Percentiles rank a stretch among this genome's conserved stretches.
These are phyloP conservation scores for Lysiphlebus fabarum DNA, from an alignment of 1,140 invertebrate genomes.

Conservation along the genomic window DNA sequence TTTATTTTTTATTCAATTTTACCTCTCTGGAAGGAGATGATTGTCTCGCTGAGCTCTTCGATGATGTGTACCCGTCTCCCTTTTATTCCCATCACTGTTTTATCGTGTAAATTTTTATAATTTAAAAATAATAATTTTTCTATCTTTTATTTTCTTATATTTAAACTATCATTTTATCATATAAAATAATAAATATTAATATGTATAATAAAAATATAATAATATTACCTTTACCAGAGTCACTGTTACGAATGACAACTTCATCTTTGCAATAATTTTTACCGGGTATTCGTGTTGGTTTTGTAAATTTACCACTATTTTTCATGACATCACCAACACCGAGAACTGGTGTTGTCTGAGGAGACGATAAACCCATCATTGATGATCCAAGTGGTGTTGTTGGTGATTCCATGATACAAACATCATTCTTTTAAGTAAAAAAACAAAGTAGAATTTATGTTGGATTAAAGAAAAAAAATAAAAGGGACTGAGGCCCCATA, in stretches of 20 bases:
- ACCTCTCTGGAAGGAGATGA: constrained; percentile 98
- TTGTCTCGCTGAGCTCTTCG: constrained; percentile 94
- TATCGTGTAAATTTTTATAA: constrained; percentile 46
- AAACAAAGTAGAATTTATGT: neutral
- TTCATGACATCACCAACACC: constrained; percentile 80
- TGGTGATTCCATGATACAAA: constrained; percentile 41
- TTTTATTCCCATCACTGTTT: constrained; percentile 96
- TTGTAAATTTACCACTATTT: constrained; percentile 81
- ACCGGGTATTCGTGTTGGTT: constrained; percentile 84
- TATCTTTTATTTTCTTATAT: constrained; percentile 13
- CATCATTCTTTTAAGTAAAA: constrained; percentile 29
- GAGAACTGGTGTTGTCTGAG: constrained; percentile 60
- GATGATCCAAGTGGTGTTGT: constrained; percentile 38
- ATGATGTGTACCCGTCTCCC: constrained; percentile 95
- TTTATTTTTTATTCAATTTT: constrained; percentile 49
- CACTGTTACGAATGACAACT: constrained; percentile 88
- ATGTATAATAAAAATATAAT: constrained; percentile 17
- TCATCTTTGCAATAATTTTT: constrained; percentile 92
- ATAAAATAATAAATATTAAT: constrained; percentile 7
- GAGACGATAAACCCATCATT: constrained; percentile 39
- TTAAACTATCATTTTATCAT: constrained; percentile 6
- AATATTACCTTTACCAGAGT: constrained; percentile 86
- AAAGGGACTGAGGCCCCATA: too few relatives aligned
- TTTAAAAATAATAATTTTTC: constrained; percentile 24
- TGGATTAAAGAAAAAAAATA: too few relatives aligned